phyloP scores from a whole-genome alignment of 2,113 vertebrate genomes.

The Poeciliopsis prolifica region DNA sequence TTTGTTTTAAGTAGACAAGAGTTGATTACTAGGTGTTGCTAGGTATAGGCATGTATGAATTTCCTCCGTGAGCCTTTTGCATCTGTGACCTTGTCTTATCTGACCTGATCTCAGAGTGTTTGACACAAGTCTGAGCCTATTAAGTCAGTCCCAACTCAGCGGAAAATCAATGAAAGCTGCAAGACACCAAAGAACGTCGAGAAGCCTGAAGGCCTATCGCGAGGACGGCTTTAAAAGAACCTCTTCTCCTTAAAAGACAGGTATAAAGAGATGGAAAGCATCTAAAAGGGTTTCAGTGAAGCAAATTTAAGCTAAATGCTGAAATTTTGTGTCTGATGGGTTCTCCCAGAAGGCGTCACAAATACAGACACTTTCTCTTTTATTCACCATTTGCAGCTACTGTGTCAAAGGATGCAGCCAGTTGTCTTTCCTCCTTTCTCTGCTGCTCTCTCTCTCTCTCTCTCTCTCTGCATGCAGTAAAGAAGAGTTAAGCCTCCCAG shows the following conservation, averaged over 20 bases:
- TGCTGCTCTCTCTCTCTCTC: neutral
- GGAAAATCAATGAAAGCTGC: neutral
- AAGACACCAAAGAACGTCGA: neutral
- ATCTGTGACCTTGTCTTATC: too few species aligned
- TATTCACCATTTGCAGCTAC: neutral
- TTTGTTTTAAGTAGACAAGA: neutral
- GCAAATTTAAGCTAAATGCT: neutral
- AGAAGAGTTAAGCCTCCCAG: neutral
- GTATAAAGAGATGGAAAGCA: neutral
- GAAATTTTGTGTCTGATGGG: neutral
- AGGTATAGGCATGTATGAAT: neutral
- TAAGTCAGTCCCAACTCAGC: neutral
- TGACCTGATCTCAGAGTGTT: neutral
- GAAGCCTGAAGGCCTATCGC: neutral
- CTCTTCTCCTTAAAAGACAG: neutral
- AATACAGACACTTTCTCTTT: neutral
- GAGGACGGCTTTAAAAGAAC: neutral
- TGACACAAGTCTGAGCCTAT: neutral
- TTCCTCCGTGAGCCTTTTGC: too few species aligned
- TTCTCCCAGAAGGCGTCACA: neutral
- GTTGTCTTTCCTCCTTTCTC: neutral
- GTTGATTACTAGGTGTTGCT: neutral
- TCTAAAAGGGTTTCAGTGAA: neutral
- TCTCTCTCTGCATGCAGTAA: neutral
- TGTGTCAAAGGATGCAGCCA: neutral